These are phyloP conservation scores for Drosophila limbata DNA, from an alignment of 2,888 invertebrate genomes.

Conservation along the genomic window DNA sequence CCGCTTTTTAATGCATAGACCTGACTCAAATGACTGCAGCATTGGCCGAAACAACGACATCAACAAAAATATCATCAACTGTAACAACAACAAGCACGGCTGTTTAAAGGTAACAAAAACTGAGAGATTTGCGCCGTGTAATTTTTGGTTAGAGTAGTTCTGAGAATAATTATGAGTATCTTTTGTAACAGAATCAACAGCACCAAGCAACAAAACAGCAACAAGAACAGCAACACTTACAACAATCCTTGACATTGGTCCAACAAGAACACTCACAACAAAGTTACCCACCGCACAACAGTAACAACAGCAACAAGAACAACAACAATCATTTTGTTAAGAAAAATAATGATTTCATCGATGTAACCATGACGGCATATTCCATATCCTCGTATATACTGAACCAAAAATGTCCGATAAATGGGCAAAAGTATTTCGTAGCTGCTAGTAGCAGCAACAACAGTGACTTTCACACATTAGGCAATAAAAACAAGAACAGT, in stretches of 20 bases:
- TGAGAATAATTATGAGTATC: constrained; percentile 48
- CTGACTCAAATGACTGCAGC: constrained; percentile 48
- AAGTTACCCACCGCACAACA: constrained; percentile 55
- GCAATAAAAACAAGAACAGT: constrained; percentile 68
- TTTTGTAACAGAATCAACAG: constrained; percentile 49
- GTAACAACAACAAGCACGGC: constrained; percentile 28
- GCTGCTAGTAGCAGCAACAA: constrained; percentile 25
- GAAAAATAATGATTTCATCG: constrained; percentile 33
- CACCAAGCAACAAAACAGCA: constrained; percentile 48
- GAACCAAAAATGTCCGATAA: constrained; percentile 41
- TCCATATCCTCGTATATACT: constrained; percentile 50
- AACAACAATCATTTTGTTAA: constrained; percentile 33
- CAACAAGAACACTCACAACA: constrained; percentile 41
- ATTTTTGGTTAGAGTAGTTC: constrained; percentile 1
- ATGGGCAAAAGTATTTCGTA: constrained; percentile 29
- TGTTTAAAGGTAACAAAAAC: constrained; percentile 34
- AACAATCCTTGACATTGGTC: constrained; percentile 34
- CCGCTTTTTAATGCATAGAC: constrained; percentile 41
- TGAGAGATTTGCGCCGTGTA: constrained; percentile 9
- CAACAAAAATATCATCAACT: constrained; percentile 33
- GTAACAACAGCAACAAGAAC: constrained; percentile 37
- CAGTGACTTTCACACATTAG: constrained; percentile 73
- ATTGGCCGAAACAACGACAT: constrained; percentile 33
- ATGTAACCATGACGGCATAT: constrained; percentile 52
- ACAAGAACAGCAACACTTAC: constrained; percentile 33